phyloP scores from a whole-genome alignment of 1,140 invertebrate genomes.

The Magallana angulata region DNA sequence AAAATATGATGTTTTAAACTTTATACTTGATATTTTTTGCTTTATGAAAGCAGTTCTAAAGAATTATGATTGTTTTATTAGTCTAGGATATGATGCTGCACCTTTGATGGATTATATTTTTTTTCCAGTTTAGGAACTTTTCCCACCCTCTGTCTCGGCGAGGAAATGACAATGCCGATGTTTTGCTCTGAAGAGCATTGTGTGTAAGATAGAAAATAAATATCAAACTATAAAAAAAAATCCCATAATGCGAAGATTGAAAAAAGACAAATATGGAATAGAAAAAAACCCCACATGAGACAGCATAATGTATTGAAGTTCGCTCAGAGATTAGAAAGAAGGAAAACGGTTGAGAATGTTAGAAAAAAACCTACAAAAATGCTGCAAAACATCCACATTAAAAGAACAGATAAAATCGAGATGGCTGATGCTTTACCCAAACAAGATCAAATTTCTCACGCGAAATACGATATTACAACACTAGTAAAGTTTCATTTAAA shows the following conservation, averaged over 20 bases:
- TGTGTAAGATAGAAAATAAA: not conserved
- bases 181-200: not conserved
- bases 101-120: not conserved
- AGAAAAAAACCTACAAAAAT: not conserved
- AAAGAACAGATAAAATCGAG: slow-evolving; percentile 19
- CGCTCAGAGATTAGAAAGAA: not conserved
- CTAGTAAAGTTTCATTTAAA: too few relatives aligned
- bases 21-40: not conserved
- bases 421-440: not conserved
- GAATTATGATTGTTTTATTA: not conserved
- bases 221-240: not conserved
- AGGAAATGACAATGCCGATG: not conserved
- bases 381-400: not conserved
- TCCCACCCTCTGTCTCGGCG: not conserved
- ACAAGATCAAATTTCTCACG: slow-evolving; percentile 10
- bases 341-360: not conserved
- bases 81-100: not conserved
- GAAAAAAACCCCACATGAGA: not conserved
- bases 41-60: not conserved
- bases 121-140: not conserved
- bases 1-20: not conserved
- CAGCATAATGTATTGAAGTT: not conserved
- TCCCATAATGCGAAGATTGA: not conserved
- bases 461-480: not conserved
- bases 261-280: not conserved